Evolutionary conservation across 2,888 invertebrate species (phyloP).

Genomic region (Gerris lacustris): DNA sequence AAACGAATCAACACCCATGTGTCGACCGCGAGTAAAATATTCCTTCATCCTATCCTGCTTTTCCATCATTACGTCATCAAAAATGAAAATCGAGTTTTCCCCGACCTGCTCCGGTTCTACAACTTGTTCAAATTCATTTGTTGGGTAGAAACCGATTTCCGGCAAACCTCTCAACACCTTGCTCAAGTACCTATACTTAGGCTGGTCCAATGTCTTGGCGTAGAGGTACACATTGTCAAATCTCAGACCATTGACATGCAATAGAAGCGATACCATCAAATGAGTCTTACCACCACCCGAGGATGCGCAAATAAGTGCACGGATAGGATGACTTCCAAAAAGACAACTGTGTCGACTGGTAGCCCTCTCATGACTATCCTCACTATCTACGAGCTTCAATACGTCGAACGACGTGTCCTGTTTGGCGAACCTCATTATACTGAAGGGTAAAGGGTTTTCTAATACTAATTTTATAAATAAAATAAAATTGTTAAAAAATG

Average conservation of each 20-base stretch:
- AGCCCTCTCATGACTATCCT: too few relatives aligned
- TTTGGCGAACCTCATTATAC: too few relatives aligned
- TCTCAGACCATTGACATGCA: constrained; percentile 33
- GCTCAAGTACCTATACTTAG: constrained; percentile 32
- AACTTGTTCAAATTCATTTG: not conserved
- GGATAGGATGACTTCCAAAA: constrained; percentile 17
- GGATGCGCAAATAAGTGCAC: constrained; percentile 33
- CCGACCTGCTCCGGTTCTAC: constrained; percentile 6
- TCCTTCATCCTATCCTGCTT: constrained; percentile 3
- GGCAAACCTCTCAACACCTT: constrained; percentile 24
- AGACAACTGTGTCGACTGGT: not conserved
- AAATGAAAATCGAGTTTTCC: constrained; percentile 7
- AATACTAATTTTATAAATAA: too few relatives aligned
- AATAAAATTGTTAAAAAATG: too few relatives aligned
- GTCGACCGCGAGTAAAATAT: constrained; percentile 10
- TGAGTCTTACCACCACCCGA: constrained; percentile 37
- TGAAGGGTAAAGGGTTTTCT: too few relatives aligned
- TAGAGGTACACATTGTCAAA: constrained; percentile 36
- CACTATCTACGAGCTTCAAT: too few relatives aligned
- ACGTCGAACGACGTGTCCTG: too few relatives aligned
- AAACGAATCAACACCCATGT: not conserved
- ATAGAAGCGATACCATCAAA: constrained; percentile 33
- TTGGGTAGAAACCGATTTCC: constrained; percentile 1
- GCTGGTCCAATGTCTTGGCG: constrained; percentile 33
- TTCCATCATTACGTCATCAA: constrained; percentile 8